phyloP scores from a whole-genome alignment of 2,888 invertebrate genomes.

The Bibio marci region DNA sequence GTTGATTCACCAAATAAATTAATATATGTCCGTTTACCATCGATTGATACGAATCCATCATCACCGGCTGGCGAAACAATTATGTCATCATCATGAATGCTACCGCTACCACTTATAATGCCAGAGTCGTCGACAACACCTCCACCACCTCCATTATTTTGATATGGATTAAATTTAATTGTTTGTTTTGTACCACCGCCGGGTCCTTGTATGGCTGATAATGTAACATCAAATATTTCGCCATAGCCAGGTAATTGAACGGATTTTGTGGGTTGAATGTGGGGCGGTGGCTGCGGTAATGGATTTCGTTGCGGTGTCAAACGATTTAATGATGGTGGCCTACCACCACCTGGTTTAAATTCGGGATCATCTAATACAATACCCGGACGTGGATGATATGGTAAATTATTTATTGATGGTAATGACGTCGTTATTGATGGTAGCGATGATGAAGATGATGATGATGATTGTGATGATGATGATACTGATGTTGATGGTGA shows the following conservation, averaged over 20 bases:
- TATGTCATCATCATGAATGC: conserved; percentile 46
- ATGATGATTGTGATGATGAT: conserved; percentile 10
- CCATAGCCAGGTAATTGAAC: conserved; percentile 39
- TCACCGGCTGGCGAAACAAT: conserved; percentile 64
- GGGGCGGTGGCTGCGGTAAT: conserved; percentile 19
- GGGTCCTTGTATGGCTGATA: conserved; percentile 72
- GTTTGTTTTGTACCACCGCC: conserved; percentile 29
- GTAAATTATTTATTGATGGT: conserved; percentile 13
- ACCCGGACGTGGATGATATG: conserved; percentile 65
- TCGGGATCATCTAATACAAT: conserved; percentile 74
- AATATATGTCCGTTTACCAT: conserved; percentile 76
- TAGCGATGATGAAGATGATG: conserved; percentile 14
- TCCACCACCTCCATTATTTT: conserved; percentile 18
- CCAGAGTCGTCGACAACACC: conserved; percentile 19
- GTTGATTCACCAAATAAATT: conserved; percentile 57
- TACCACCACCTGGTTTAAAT: conserved; percentile 47
- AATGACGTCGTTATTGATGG: conserved; percentile 14
- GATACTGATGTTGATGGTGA: conserved; percentile 7
- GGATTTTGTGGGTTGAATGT: conserved; percentile 28
- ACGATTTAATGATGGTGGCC: conserved; percentile 19
- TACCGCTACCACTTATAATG: conserved; percentile 23
- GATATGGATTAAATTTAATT: conserved; percentile 27
- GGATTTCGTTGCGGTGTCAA: conserved; percentile 11
- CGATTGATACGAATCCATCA: conserved; percentile 79
- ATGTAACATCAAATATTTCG: conserved; percentile 76